phyloP scores from a whole-genome alignment of 2,888 invertebrate species.

The Aethes cnicana region DNA sequence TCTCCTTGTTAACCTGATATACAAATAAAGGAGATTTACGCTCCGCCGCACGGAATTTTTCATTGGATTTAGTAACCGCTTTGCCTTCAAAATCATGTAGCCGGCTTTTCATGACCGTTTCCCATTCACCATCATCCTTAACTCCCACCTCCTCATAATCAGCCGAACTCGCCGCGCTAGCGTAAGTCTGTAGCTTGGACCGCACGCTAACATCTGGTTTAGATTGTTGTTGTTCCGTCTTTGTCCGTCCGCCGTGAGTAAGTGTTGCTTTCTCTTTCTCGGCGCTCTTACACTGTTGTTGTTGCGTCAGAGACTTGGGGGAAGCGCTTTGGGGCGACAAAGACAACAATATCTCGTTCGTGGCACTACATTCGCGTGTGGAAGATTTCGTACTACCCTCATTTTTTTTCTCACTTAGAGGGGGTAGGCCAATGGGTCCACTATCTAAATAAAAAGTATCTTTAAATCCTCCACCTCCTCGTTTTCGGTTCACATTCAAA shows the following conservation, averaged over 20 bases:
- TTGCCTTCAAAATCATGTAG: slow-evolving; percentile 1
- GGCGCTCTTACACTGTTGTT: background rate
- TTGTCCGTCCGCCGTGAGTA: background rate
- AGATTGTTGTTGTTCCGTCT: background rate
- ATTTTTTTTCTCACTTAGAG: background rate
- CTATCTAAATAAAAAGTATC: slow-evolving; percentile 3
- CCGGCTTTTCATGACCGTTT: background rate
- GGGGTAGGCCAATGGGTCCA: background rate
- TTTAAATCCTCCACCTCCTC: background rate
- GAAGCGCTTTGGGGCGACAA: too few species aligned
- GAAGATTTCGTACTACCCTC: too few species aligned
- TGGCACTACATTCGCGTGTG: too few species aligned
- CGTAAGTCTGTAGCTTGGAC: background rate
- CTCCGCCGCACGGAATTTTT: slow-evolving; percentile 6
- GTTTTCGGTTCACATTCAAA: background rate
- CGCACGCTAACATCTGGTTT: background rate
- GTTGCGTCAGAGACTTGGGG: too few species aligned
- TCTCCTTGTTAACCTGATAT: slow-evolving; percentile 1
- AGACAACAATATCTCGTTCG: too few species aligned
- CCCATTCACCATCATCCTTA: background rate
- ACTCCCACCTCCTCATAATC: background rate
- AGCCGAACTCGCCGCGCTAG: background rate
- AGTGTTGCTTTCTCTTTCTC: background rate
- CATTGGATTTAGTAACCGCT: background rate
- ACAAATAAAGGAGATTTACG: slow-evolving; percentile 3